A percentile compares a stretch with the other conserved stretches of the same genome.
Conservation (phyloP, 2,797 vertebrate genomes). For the Coranthus polyacanthus region DNA sequence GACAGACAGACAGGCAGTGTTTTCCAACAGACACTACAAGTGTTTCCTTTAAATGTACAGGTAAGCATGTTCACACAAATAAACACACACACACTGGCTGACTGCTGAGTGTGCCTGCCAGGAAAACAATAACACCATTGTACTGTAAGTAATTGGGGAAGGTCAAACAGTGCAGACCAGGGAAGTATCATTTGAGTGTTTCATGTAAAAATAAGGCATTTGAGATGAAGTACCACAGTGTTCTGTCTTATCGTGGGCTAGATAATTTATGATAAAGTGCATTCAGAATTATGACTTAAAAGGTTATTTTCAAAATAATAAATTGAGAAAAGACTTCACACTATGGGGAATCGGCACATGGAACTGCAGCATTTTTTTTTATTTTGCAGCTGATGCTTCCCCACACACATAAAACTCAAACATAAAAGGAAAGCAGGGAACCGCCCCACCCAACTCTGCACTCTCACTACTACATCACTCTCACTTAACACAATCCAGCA, state of each 20-base stretch:
- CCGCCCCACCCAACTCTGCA: constrained; percentile 56
- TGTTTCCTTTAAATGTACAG: constrained; percentile 42
- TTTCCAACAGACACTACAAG: constrained; percentile 17
- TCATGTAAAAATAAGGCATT: constrained; percentile 2
- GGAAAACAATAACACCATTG: not conserved
- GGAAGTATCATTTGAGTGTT: not conserved
- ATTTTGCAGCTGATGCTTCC: not conserved
- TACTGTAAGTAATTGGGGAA: not conserved
- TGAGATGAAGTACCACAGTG: too few relatives aligned
- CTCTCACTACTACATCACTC: constrained; percentile 35
- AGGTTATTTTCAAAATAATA: not conserved
- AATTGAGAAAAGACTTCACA: not conserved
- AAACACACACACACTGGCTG: not conserved
- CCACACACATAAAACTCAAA: constrained; percentile 6
- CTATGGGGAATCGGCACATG: not conserved
- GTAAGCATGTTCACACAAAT: constrained; percentile 13
- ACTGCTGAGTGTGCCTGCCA: not conserved
- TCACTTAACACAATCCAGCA: constrained; percentile 12
- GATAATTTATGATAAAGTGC: too few relatives aligned
- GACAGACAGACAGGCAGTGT: constrained; percentile 16
- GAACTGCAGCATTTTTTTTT: constrained; percentile 4
- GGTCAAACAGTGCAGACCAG: constrained; percentile 8
- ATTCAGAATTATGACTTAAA: not conserved
- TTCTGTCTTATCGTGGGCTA: not conserved
- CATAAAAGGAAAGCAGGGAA: constrained; percentile 26